Conservation (phyloP, 2,113 vertebrate genomes). For the Pluvianellus socialis region DNA sequence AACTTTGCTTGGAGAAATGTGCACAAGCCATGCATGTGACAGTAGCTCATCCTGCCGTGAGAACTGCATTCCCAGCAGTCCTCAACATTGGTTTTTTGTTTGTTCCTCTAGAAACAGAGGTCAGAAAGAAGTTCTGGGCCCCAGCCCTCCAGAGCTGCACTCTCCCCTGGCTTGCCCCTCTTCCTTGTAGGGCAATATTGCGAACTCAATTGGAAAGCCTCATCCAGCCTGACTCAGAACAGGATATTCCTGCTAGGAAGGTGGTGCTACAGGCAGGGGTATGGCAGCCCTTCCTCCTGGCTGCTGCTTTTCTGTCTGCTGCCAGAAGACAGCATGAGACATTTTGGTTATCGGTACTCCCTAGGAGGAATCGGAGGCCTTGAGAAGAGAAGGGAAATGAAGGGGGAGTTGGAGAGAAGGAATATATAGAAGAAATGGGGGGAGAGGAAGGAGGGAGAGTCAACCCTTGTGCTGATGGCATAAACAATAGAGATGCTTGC, state of each 20-base stretch:
- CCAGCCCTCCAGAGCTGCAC: background rate
- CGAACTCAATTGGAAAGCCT: background rate
- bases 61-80: background rate
- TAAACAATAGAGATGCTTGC: background rate
- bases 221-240: background rate
- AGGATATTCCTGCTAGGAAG: background rate
- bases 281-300: background rate
- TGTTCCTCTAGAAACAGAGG: background rate
- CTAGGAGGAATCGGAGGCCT: background rate
- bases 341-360: background rate
- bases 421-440: background rate
- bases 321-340: background rate
- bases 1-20: background rate
- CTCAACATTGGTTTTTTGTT: background rate
- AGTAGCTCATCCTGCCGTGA: background rate
- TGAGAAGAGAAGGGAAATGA: background rate
- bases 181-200: background rate
- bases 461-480: background rate
- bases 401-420: background rate
- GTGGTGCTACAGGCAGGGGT: rapidly evolving
- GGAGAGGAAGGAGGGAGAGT: rapidly evolving
- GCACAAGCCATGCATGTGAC: background rate
- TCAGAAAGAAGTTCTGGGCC: background rate
- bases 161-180: background rate
- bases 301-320: background rate